phyloP scores from a whole-genome alignment of 2,888 invertebrate species.

The Latheticus oryzae region DNA sequence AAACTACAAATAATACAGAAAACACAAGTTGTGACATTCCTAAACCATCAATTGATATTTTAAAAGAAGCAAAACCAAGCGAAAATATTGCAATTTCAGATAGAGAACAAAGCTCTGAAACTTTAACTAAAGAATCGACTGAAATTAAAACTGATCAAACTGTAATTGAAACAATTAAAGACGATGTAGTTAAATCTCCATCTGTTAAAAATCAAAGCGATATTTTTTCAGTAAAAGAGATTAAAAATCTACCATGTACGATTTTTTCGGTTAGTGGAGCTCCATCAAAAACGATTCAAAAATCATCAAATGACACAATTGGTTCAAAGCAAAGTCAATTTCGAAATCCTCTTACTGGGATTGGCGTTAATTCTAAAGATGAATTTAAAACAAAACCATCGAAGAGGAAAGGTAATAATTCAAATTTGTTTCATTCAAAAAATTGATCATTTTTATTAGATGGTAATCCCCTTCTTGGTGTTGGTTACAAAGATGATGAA shows the following conservation, averaged over 20 bases:
- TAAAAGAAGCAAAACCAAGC: constrained; percentile 40
- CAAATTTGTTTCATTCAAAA: too few relatives aligned
- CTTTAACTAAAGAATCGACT: not conserved
- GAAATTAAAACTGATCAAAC: not conserved
- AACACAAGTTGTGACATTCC: constrained; percentile 16
- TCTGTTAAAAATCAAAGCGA: constrained; percentile 51
- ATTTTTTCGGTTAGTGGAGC: constrained; percentile 43
- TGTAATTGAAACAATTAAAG: constrained; percentile 1
- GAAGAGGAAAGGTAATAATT: constrained; percentile 21
- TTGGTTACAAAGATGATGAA: constrained; percentile 56
- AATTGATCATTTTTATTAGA: constrained; percentile 52
- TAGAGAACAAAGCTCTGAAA: not conserved
- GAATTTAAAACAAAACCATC: constrained; percentile 53
- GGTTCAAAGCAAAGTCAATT: constrained; percentile 12
- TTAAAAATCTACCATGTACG: constrained; percentile 31
- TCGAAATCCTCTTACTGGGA: constrained; percentile 62
- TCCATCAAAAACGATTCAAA: constrained; percentile 38
- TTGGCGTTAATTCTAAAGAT: constrained; percentile 58
- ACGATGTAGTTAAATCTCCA: not conserved
- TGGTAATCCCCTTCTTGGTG: constrained; percentile 62
- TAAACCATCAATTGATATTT: constrained; percentile 37
- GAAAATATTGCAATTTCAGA: constrained; percentile 37
- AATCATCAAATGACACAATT: constrained; percentile 12
- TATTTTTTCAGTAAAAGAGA: constrained; percentile 51
- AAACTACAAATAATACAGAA: too few relatives aligned